Percentiles rank a stretch among this genome's conserved stretches.
These are phyloP conservation scores for Andrena bucephala DNA, from an alignment of 2,888 invertebrate species.

Conservation along the genomic window DNA sequence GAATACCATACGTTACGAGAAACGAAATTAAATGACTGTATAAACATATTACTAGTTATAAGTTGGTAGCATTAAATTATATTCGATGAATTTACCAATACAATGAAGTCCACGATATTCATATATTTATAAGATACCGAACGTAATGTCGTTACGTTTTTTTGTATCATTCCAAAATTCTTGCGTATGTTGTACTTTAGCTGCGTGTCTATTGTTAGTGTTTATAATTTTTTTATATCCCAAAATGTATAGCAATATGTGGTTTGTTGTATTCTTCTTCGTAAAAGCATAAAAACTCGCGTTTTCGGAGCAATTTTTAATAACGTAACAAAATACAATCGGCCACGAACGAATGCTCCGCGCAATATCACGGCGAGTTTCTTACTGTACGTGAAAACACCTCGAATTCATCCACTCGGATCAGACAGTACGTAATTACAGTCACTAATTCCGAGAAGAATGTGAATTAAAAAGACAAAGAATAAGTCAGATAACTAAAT, in stretches of 20 bases:
- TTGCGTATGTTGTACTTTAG: slow-evolving; percentile 70
- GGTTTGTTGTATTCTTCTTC: slow-evolving; percentile 81
- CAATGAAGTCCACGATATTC: slow-evolving; percentile 71
- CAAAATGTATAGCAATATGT: slow-evolving; percentile 76
- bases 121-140: slow-evolving; percentile 70
- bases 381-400: slow-evolving; percentile 59
- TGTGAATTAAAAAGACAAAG: slow-evolving; percentile 70
- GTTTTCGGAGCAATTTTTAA: slow-evolving; percentile 69
- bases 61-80: slow-evolving; percentile 71
- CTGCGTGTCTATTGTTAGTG: slow-evolving; percentile 68
- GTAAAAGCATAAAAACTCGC: slow-evolving; percentile 66
- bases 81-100: slow-evolving; percentile 70
- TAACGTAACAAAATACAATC: slow-evolving; percentile 68
- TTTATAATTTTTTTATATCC: slow-evolving; percentile 71
- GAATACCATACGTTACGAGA: slow-evolving; percentile 61
- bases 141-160: slow-evolving; percentile 66
- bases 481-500: slow-evolving; percentile 80
- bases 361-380: slow-evolving; percentile 72
- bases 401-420: slow-evolving; percentile 55
- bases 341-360: slow-evolving; percentile 68
- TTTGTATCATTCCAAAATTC: slow-evolving; percentile 71
- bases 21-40: slow-evolving; percentile 69
- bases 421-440: slow-evolving; percentile 44
- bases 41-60: slow-evolving; percentile 73
- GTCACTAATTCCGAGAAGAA: slow-evolving; percentile 62